A percentile compares a stretch with the other conserved stretches of the same genome.
These are phyloP conservation scores for Elanus axillaris DNA, from an alignment of 2,113 vertebrate genomes.

Conservation along the genomic window DNA sequence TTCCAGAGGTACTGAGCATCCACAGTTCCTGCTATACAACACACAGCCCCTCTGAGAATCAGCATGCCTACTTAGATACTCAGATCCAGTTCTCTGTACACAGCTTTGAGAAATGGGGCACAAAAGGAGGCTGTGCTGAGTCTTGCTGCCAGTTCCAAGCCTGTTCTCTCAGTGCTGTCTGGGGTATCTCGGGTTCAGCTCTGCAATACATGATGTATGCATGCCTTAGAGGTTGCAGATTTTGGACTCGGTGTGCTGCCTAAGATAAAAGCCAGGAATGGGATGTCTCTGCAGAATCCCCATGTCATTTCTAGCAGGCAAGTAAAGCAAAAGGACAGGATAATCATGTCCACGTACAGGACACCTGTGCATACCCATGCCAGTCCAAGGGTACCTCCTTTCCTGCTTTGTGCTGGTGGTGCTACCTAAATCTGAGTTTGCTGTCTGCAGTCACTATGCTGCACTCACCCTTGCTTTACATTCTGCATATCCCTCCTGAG, in stretches of 20 bases:
- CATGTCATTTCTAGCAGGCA: background rate
- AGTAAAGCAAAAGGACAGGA: background rate
- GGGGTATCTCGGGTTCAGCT: background rate
- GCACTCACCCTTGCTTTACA: background rate
- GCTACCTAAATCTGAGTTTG: background rate
- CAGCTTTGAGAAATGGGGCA: background rate
- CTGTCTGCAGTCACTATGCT: background rate
- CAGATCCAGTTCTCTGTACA: background rate
- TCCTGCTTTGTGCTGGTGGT: background rate
- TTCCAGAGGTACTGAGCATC: background rate
- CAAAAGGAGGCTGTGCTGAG: background rate
- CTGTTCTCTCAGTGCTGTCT: accelerated
- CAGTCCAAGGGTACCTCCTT: background rate
- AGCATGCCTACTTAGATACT: accelerated
- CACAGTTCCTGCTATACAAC: background rate
- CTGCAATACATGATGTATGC: background rate
- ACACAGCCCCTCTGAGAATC: background rate
- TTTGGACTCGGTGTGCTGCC: background rate
- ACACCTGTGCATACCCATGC: background rate
- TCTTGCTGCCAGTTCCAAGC: background rate
- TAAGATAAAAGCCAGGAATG: background rate
- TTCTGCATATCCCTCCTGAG: background rate
- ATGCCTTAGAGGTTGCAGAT: background rate
- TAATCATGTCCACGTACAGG: background rate
- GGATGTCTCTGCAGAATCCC: background rate